A percentile compares a stretch with the other conserved stretches of the same genome.
Evolutionary conservation across 2,888 invertebrate species (phyloP).

Genomic region (Yponomeuta evonymella): DNA sequence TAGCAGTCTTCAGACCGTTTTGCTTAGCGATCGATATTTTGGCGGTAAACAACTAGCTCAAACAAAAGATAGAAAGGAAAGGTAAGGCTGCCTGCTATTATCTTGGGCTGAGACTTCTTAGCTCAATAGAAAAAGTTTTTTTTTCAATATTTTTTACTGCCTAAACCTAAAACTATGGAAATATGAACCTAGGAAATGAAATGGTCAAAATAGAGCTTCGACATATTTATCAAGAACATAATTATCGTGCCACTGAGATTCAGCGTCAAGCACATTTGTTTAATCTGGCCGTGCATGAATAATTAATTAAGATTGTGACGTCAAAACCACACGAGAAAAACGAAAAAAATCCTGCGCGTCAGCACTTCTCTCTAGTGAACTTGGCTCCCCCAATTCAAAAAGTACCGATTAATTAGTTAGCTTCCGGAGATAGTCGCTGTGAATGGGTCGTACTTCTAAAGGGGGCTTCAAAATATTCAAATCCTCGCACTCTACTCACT

Average conservation of each 20-base stretch:
- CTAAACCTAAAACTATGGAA: not conserved
- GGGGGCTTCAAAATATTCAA: slow-evolving; percentile 4
- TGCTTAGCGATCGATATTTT: slow-evolving; percentile 23
- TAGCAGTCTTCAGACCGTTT: slow-evolving; percentile 28
- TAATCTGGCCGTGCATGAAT: not conserved
- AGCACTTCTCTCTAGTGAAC: slow-evolving; percentile 22
- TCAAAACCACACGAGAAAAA: not conserved
- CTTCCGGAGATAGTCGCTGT: slow-evolving; percentile 45
- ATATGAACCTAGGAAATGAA: not conserved
- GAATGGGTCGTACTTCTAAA: slow-evolving; percentile 12
- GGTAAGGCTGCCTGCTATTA: not conserved
- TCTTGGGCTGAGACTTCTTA: not conserved
- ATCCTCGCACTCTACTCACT: not conserved
- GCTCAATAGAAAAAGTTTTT: not conserved
- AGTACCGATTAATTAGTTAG: slow-evolving; percentile 53
- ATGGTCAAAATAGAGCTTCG: not conserved
- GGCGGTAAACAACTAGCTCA: slow-evolving; percentile 8
- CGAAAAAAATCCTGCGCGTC: not conserved
- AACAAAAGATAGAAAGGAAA: not conserved
- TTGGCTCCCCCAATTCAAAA: slow-evolving; percentile 21
- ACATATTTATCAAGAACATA: not conserved
- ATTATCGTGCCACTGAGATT: not conserved
- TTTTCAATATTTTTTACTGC: not conserved
- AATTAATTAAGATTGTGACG: not conserved
- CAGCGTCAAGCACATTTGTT: not conserved